phyloP scores from a whole-genome alignment of 2,113 vertebrate species.

The Meles meles region DNA sequence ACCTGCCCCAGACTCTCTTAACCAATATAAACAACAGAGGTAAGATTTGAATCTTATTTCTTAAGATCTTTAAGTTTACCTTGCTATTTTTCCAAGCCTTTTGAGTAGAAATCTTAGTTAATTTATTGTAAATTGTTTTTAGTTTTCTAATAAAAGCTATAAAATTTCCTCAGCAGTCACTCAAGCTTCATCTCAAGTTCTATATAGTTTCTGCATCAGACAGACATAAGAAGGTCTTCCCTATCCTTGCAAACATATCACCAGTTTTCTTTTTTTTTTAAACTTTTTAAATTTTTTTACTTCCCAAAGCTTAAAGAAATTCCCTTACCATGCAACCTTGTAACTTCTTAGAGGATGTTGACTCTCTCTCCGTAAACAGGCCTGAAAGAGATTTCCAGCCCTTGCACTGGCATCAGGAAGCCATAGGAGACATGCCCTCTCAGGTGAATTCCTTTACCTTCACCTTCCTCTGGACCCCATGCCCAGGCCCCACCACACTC shows the following conservation, averaged over 20 bases:
- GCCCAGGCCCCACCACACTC: not conserved
- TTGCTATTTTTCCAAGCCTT: not conserved
- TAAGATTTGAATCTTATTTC: not conserved
- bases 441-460: not conserved
- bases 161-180: not conserved
- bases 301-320: not conserved
- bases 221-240: not conserved
- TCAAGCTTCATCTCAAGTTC: not conserved
- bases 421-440: too few species aligned
- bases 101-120: not conserved
- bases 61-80: not conserved
- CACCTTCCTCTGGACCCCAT: not conserved
- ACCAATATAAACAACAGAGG: not conserved
- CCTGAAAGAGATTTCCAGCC: not conserved
- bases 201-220: not conserved
- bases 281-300: too few species aligned
- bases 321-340: not conserved
- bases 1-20: not conserved
- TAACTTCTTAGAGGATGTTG: not conserved
- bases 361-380: not conserved
- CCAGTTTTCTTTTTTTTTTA: not conserved
- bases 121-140: not conserved
- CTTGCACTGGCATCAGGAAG: not conserved
- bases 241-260: not conserved
- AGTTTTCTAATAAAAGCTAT: not conserved